Evolutionary conservation across 2,888 invertebrate genomes (phyloP).

Genomic region (Sthenelais limicola): DNA sequence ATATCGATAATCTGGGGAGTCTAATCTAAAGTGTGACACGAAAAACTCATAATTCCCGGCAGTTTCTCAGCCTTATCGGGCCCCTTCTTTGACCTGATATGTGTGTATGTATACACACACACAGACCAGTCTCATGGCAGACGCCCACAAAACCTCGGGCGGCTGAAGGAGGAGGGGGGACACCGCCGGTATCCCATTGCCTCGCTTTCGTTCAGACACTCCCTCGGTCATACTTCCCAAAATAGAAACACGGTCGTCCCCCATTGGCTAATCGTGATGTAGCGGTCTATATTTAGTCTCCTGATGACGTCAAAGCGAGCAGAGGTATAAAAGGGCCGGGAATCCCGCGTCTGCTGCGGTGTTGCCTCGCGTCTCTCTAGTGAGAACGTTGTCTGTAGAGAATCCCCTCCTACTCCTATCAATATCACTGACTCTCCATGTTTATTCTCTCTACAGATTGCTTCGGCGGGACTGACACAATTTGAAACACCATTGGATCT

Average conservation of each 20-base stretch:
- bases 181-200: slow-evolving; percentile 30
- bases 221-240: slow-evolving; percentile 25
- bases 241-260: slow-evolving; percentile 27
- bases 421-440: neutral
- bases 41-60: too few relatives aligned
- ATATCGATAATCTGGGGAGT: too few relatives aligned
- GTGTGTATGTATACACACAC: too few relatives aligned
- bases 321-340: slow-evolving; percentile 19
- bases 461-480: neutral
- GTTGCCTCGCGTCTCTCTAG: slow-evolving; percentile 8
- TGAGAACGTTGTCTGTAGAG: slow-evolving; percentile 17
- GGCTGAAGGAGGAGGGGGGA: too few relatives aligned
- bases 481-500: too few relatives aligned
- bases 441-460: slow-evolving; percentile 23
- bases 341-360: slow-evolving; percentile 18
- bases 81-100: too few relatives aligned
- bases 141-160: too few relatives aligned
- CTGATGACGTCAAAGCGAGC: slow-evolving; percentile 31
- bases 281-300: slow-evolving; percentile 24
- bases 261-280: slow-evolving; percentile 41
- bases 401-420: neutral
- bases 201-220: slow-evolving; percentile 37
- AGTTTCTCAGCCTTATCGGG: too few relatives aligned
- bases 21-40: too few relatives aligned
- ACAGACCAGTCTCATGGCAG: too few relatives aligned